phyloP scores from a whole-genome alignment of 2,113 vertebrate genomes.

The Rhea americana region DNA sequence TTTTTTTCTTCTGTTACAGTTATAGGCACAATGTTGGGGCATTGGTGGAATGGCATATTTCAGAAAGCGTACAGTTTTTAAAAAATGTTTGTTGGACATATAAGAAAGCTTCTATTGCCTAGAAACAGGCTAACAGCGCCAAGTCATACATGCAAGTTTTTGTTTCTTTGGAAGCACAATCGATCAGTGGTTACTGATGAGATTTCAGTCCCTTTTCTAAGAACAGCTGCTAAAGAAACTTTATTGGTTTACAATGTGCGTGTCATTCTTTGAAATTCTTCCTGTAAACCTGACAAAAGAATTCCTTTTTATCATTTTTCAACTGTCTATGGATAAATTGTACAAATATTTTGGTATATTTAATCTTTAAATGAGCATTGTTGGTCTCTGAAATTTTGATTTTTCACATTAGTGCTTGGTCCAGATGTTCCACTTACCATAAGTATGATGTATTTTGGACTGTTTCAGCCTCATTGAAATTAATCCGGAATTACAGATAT shows the following conservation, averaged over 20 bases:
- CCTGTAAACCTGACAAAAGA: background rate
- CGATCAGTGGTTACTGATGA: constrained; percentile 10
- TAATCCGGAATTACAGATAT: background rate
- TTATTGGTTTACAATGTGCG: background rate
- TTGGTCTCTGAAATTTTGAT: background rate
- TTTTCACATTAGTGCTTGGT: background rate
- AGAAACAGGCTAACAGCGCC: background rate
- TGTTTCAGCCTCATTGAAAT: background rate
- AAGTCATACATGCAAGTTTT: background rate
- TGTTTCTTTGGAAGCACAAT: background rate
- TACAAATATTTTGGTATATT: background rate
- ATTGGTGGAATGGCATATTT: constrained; percentile 7
- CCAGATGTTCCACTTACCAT: background rate
- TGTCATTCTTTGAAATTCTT: background rate
- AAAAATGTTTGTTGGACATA: background rate
- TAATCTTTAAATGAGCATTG: background rate
- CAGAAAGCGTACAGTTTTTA: background rate
- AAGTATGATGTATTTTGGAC: background rate
- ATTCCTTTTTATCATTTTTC: background rate
- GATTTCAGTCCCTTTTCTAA: constrained; percentile 16
- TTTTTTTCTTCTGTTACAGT: background rate
- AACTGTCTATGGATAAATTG: background rate
- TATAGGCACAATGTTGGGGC: background rate
- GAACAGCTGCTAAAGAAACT: background rate
- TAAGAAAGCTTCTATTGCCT: background rate